Base-by-base conservation (phyloP, 2,888 invertebrate genomes). In the Acrobasis suavella region DNA sequence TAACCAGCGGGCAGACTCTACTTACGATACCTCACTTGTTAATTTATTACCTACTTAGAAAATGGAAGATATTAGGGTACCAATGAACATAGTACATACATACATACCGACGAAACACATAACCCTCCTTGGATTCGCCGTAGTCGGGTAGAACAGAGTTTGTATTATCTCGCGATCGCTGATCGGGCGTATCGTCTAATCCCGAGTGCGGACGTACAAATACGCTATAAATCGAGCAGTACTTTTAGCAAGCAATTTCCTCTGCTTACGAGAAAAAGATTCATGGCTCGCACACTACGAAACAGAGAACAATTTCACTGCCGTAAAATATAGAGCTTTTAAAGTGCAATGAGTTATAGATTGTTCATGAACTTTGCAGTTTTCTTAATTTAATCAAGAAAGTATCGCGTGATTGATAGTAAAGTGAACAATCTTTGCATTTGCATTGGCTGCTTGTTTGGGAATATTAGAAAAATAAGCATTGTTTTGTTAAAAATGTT, bases 211-310 rank as follows among this genome's bases (percentile, higher is more conserved):
- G 55, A 55, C 78, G 77, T 80, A 82, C 80, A 82, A 85, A 85
- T 84, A 81, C 80, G 85, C 85, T 76, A 90, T 91, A 90, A 90
- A 89, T 89, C 85, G 81, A 76, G 75, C 79, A 32, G 32, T 88
- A 89, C 86, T 89, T 87, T 89, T 88, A 87, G 86, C 85, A 81
- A 85, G 88, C 88, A 87, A 89, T 89, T 87, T 89, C 88, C 88
- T 83, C 81, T 82, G 85, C 86, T 85, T 83, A 82, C 83, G 76
- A 78, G 83, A 80, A 78, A 80, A 85, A 87, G 87, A 87, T 89
- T 86, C 87, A 87, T 82, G 84, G 79, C 78, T 72, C 72, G 67
- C 71, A 55, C 61, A 61, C 62, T 62, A 55, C 55, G 62, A 62
- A 62, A 62, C 49, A 55, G 72, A 71, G 71, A 71, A 72, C 71